phyloP scores from a whole-genome alignment of 2,113 vertebrate genomes.

The Lasiurus borealis region DNA sequence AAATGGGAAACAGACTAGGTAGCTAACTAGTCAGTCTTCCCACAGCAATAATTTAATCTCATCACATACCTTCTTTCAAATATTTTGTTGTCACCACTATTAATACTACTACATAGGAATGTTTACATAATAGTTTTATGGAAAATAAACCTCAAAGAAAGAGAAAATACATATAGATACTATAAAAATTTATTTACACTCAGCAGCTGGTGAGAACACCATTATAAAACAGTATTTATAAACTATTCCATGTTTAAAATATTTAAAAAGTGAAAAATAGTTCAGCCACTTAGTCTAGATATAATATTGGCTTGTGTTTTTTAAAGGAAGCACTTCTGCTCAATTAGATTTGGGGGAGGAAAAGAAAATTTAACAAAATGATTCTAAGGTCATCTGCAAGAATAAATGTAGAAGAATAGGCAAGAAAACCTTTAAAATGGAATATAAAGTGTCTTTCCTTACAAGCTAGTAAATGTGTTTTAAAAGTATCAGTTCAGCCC shows the following conservation, averaged over 20 bases:
- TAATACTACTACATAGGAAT: background rate
- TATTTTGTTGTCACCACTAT: background rate
- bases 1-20: background rate
- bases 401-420: background rate
- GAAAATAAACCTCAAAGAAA: background rate
- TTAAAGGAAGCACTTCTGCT: background rate
- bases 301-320: background rate
- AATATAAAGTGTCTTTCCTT: constrained; percentile 16
- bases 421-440: background rate
- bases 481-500: background rate
- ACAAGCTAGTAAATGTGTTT: background rate
- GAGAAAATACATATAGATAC: background rate
- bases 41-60: background rate
- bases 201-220: background rate
- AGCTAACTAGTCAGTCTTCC: too few species aligned
- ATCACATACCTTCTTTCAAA: background rate
- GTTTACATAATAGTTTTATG: background rate
- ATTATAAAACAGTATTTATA: background rate
- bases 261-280: background rate
- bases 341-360: background rate
- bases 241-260: background rate
- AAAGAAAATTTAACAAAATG: background rate
- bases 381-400: background rate
- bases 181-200: constrained; percentile 8
- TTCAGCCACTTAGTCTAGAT: background rate